These are phyloP conservation scores for Scaptodrosophila lebanonensis DNA, from an alignment of 1,140 invertebrate genomes.

Conservation along the genomic window DNA sequence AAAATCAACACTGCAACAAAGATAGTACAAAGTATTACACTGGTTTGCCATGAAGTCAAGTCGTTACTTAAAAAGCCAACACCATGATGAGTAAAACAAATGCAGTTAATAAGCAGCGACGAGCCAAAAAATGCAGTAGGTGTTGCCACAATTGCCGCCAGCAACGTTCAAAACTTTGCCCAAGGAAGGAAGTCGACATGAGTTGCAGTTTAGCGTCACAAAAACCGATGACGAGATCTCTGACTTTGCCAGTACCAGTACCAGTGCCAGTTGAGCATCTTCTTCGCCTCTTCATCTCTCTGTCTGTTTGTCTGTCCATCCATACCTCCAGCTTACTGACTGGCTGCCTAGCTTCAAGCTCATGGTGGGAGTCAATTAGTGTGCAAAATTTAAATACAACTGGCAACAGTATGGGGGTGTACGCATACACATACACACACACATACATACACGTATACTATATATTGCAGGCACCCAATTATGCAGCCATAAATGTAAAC, in stretches of 20 bases:
- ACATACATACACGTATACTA: background rate
- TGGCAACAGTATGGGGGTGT: conserved; percentile 2
- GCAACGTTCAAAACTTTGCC: conserved; percentile 12
- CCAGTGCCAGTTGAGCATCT: too few species aligned
- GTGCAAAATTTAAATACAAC: conserved; percentile 41
- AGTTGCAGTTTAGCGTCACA: conserved; percentile 41
- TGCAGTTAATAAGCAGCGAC: conserved; percentile 51
- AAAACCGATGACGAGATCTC: too few species aligned
- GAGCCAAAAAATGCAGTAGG: conserved; percentile 41
- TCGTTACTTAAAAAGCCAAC: too few species aligned
- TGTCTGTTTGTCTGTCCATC: too few species aligned
- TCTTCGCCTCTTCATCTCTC: too few species aligned
- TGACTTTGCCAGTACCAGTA: too few species aligned
- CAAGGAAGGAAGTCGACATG: conserved; percentile 61
- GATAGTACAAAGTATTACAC: too few species aligned
- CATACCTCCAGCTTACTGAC: conserved; percentile 4
- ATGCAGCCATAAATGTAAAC: conserved; percentile 73
- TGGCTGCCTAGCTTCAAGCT: conserved; percentile 4
- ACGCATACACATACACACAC: background rate
- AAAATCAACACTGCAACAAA: too few species aligned
- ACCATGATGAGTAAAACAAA: conserved; percentile 38
- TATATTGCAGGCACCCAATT: conserved; percentile 52
- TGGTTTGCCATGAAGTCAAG: too few species aligned
- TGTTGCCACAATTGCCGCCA: conserved; percentile 46
- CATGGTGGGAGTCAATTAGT: conserved; percentile 70